Evolutionary conservation across 2,888 invertebrate species (phyloP), one percentile per base, ranked within the genome.

Genomic region (Tipula lateralis): DNA sequence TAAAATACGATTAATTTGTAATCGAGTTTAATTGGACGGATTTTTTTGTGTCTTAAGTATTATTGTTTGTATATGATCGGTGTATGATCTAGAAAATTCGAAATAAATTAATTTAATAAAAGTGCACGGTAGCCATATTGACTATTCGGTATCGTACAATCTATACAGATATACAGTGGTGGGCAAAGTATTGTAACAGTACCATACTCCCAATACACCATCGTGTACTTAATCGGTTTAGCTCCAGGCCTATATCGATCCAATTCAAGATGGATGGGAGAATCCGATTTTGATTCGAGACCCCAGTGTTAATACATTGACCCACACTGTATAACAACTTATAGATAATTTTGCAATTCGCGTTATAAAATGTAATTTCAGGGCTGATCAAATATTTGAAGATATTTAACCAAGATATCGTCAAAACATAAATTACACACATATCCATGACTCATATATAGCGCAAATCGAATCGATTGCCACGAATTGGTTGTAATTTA

Each of bases 21-120:
- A 82, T 82, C 82, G 82, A 82, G 82, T 32, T 82, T 82, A 82
- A 82, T 82, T 82, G 82, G 82, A 82, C 30, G 82, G 30, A 82
- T 82, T 82, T 82, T 82, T 29, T 44, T n/a, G 13, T 36, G 9
- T 36, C 9, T 36, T 36, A 12, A 9, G 9, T 44, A 44, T 44
- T 66, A 66, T 66, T 66, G 2, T 50, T 24, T 50, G n/a, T 50
- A 66, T 66, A 66, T 24, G 24, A 66, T 66, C 66, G 66, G 44
- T 7, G 44, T 66, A 66, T 66, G 66, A 66, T 66, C 66, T 66
- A 66, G 66, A 66, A 66, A 66, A 66, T 66, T 2, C 24, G 19
- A 66, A 66, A 66, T 66, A 66, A 66, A 66, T 66, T 66, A 66
- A 66, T 12, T 66, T 66, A 66, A 66, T 24, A 66, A 66, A 66